Evolutionary conservation across 2,797 vertebrate genomes (phyloP), one percentile per base, ranked within the genome.

Genomic region (Pseudochaenichthys georgianus): DNA sequence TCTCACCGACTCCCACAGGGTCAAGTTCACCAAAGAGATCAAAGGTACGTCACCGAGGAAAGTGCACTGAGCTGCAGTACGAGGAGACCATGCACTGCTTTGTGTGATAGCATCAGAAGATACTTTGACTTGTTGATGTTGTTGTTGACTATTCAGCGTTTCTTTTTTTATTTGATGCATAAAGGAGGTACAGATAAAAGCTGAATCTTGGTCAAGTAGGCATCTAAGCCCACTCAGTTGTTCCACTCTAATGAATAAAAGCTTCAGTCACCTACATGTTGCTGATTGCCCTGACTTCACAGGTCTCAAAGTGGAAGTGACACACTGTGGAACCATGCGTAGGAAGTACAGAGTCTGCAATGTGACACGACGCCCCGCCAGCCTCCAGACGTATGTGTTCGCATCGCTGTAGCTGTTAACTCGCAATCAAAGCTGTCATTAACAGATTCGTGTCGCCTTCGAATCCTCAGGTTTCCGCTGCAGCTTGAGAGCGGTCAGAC

Each of bases 11-110:
- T 99, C 98, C 88, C 98, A 99, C 93, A 94, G 98, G 87, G 98
- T 99, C 94, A 99, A 99, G 94, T 99, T 99, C 95, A 99, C 98
- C 96, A 99, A 99, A 96, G 98, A 99, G 96, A 99, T 99, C 94
- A 99, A 97, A 97, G 98, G 98, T 90, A 90, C 5, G 9, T 67
- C 62, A 6, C 42, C 19, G 16, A 52, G n/a, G 16, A 74, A 17
- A 28, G 78, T 54, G 59, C 6, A 13, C 46, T 54, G 42, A 16
- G 2, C 42, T 43, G 16, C 64, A 23, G 21, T 46, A 38, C 1
- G 2, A 65, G 31, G 19, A 41, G 23, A 8, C 11, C 38, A 5
- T 54, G 12, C 12, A 3, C 1, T 0, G 31, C 43, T 48, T 5
- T 59, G 8, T 75, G 5, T 69, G 48, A 11, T 45, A 45, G 41